Evolutionary conservation across 2,797 vertebrate genomes (phyloP), one percentile per base, ranked within the genome.

Genomic region (Chaunax sp.): DNA sequence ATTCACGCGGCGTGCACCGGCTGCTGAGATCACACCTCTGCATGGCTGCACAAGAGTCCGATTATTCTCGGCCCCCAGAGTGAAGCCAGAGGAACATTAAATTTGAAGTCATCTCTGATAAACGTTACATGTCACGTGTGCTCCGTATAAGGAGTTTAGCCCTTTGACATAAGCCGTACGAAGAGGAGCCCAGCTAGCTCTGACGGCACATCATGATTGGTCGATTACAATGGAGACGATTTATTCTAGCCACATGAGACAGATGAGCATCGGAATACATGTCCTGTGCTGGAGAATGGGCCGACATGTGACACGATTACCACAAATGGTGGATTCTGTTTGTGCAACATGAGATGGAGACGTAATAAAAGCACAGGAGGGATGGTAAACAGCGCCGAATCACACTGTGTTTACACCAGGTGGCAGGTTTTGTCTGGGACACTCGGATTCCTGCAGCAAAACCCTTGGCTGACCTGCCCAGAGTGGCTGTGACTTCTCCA

Each of bases 81-180:
- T 4, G 58, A 75, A 77, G 44, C 68, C 78, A 74, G 77, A 77
- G 60, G 68, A 64, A 56, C 44, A 23, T 71, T 74, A 1, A 47
- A 55, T 52, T 58, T 54, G 40, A 64, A 69, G 58, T 69, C 3
- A 4, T 79, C 67, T 72, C 69, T 67, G 70, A 72, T 47, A 60
- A 61, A 70, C 57, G 20, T 68, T 20, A 18, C 71, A 8, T 79
- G 70, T 88, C 73, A 30, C 19, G 12, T 51, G 77, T 77, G 1
- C 88, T 80, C 87, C 88, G 10, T 78, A 76, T 57, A 85, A 82
- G 84, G 87, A 91, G 85, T 57, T 60, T 87, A 93, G 92, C 92
- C 92, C 92, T 93, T 93, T 92, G 90, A 90, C 84, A 78, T 81
- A 78, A 91, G 90, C 91, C 91, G 90, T 87, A 62, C 75, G 80